Base-by-base conservation (phyloP, 2,888 invertebrate genomes). In the Penaeus monodon region DNA sequence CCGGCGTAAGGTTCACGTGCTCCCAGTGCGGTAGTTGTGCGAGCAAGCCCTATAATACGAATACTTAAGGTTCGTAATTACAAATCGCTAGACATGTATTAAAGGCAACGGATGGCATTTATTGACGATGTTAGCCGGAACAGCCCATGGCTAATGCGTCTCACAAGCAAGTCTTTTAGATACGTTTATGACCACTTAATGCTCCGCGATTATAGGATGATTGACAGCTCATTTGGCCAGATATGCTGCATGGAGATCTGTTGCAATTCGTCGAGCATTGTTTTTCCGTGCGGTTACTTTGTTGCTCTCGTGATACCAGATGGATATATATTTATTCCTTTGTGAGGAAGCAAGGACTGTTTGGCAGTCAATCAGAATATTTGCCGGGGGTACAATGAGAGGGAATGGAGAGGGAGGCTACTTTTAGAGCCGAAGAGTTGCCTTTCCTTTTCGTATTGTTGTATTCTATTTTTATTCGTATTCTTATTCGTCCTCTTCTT, bases 191-290 rank as follows among this genome's bases (percentile, higher is more conserved):
- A 81, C 24, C n/a, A 66, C 68, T 38, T 81, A 66, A 81, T 68
- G 63, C 66, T 44, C 49, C 12, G 8, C n/a, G 81, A 81, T 81
- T 65, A 68, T 27, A 38, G 68, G 65, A 68, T 80, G 68, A 81
- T 68, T 81, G 68, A 66, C 81, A 81, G 81, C 66, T 68, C 81
- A 81, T 81, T 66, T 81, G 81, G 65, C 66, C 44, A 81, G 81
- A 81, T 66, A 68, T 81, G 81, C 24, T 81, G 44, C 33, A 38
- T 73, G 73, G n/a, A 73, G 22, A n/a, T 77, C 77, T 12, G 44
- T n/a, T 49, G 57, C 77, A 49, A 77, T 57, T 17, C 57, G 57
- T 20, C 57, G 57, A 57, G 57, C 57, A 57, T 57, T 57, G 57
- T 57, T 57, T 57, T 57, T 57, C 57, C 57, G 57, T 57, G 57